Evolutionary conservation across 92 coral and sea anemone genomes (phyloP).

Genomic region (Anthopleura xanthogrammica): DNA sequence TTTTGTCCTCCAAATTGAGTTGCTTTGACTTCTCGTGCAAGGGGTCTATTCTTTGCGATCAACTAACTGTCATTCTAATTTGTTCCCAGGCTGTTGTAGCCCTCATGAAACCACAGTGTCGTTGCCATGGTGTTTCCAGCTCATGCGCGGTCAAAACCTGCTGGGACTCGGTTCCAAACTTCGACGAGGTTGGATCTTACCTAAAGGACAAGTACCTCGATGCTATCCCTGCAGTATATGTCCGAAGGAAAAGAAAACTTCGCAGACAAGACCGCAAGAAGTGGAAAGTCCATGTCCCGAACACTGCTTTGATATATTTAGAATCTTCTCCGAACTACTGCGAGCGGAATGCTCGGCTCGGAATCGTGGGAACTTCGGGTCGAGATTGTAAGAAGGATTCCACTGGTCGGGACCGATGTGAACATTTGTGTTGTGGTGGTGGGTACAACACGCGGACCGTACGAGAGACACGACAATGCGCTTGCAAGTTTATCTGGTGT

Average conservation of each 20-base stretch:
- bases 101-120: conserved; percentile 68
- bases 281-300: conserved; percentile 49
- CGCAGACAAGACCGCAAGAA: conserved; percentile 64
- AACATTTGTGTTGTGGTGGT: conserved; percentile 79
- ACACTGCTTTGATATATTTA: conserved; percentile 62
- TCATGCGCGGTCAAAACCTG: conserved; percentile 82
- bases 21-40: no score
- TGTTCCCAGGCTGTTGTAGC: conserved; percentile 62
- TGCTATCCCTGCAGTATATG: conserved; percentile 62
- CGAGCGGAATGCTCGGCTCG: conserved; percentile 53
- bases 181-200: conserved; percentile 57
- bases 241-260: conserved; percentile 53
- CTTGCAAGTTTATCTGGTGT: conserved; percentile 86
- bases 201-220: conserved; percentile 63
- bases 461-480: conserved; percentile 71
- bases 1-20: no score
- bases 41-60: no score
- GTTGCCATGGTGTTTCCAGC: conserved; percentile 91
- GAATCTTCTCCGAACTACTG: conserved; percentile 85
- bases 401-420: conserved; percentile 68
- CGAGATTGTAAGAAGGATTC: conserved; percentile 82
- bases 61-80: no score
- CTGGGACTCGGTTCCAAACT: conserved; percentile 71
- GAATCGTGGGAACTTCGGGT: conserved; percentile 84
- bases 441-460: conserved; percentile 87